Percentiles rank a stretch among this genome's conserved stretches.
phyloP scores from a whole-genome alignment of 1,140 invertebrate species.

The Teleogryllus occipitalis region DNA sequence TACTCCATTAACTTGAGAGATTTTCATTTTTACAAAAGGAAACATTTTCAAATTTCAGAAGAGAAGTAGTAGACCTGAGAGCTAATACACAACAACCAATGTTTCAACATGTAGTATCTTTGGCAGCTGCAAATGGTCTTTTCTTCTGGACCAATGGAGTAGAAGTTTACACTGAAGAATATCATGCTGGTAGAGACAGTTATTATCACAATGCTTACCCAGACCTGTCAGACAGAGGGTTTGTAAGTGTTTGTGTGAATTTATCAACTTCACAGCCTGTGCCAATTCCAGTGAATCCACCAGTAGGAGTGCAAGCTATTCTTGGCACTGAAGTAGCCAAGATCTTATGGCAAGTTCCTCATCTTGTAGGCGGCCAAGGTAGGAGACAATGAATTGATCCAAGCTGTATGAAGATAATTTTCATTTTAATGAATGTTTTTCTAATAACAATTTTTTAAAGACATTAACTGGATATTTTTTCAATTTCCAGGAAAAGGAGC shows the following conservation, averaged over 20 bases:
- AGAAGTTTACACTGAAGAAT: constrained; percentile 61
- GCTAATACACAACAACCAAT: constrained; percentile 64
- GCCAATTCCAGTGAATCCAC: constrained; percentile 67
- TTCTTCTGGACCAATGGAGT: constrained; percentile 76
- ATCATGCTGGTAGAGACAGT: constrained; percentile 49
- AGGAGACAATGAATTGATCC: constrained; percentile 18
- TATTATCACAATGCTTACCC: constrained; percentile 70
- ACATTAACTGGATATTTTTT: neutral
- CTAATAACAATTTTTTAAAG: neutral
- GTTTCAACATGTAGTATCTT: constrained; percentile 66
- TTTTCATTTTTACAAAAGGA: neutral
- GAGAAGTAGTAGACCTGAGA: constrained; percentile 60
- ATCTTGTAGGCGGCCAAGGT: constrained; percentile 67
- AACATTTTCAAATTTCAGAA: constrained; percentile 35
- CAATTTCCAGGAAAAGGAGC: constrained; percentile 49
- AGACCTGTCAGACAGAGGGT: constrained; percentile 38
- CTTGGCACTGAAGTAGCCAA: constrained; percentile 63
- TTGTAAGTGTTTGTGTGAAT: constrained; percentile 49
- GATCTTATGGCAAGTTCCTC: constrained; percentile 67
- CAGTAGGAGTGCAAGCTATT: constrained; percentile 65
- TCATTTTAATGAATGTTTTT: neutral
- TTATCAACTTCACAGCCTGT: constrained; percentile 56
- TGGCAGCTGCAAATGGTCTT: constrained; percentile 63
- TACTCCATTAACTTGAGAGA: no score
- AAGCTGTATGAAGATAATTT: neutral